These are phyloP conservation scores for Nemapogon koenigi DNA, from an alignment of 2,888 invertebrate genomes.

Conservation along the genomic window DNA sequence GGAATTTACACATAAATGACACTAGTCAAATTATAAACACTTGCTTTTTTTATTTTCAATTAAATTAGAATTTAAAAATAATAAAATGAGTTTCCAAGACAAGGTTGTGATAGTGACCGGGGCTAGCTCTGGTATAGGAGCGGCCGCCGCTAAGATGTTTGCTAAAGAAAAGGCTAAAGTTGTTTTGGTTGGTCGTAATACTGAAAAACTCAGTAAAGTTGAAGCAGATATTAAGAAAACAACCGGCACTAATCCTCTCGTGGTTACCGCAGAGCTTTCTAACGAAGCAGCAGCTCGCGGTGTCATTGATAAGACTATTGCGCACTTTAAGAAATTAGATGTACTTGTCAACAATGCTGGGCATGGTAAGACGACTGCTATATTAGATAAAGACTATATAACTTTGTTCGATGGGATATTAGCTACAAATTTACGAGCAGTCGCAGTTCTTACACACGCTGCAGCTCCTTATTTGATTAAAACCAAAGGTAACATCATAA, in stretches of 20 bases:
- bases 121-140: too few relatives aligned
- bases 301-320: slow-evolving; percentile 15
- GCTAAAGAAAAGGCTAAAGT: slow-evolving; percentile 26
- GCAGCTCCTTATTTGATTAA: background rate
- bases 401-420: slow-evolving; percentile 15
- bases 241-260: slow-evolving; percentile 15
- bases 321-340: slow-evolving; percentile 15
- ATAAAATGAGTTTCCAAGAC: slow-evolving; percentile 21
- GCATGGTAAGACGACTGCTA: slow-evolving; percentile 9
- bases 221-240: slow-evolving; percentile 18
- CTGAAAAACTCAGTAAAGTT: slow-evolving; percentile 21
- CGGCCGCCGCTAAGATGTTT: too few relatives aligned
- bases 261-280: slow-evolving; percentile 21
- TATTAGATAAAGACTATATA: slow-evolving; percentile 11
- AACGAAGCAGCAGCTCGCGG: slow-evolving; percentile 14
- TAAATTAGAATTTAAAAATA: too few relatives aligned
- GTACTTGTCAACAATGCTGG: slow-evolving; percentile 19
- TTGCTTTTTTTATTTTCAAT: too few relatives aligned
- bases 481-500: slow-evolving; percentile 25
- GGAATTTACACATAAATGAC: too few relatives aligned
- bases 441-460: slow-evolving; percentile 13
- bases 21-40: too few relatives aligned
- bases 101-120: slow-evolving; percentile 32
- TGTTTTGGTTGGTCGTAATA: slow-evolving; percentile 25
- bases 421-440: slow-evolving; percentile 16